Percentiles rank a stretch among this genome's conserved stretches.
phyloP scores from a whole-genome alignment of 2,113 vertebrate genomes.

The Laterallus jamaicensis region DNA sequence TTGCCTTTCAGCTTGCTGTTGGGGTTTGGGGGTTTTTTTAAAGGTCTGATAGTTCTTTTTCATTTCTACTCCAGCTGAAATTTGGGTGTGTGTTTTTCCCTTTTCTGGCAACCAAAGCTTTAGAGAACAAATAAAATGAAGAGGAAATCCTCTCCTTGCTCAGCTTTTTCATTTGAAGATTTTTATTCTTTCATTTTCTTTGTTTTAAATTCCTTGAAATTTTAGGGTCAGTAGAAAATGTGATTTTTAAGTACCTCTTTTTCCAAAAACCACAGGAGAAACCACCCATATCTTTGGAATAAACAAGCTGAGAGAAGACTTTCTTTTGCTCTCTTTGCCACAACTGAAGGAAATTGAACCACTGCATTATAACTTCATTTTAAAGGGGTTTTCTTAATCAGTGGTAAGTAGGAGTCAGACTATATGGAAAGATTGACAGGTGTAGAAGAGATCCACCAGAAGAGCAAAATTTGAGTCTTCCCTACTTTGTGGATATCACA shows the following conservation, averaged over 20 bases:
- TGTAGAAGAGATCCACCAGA: not conserved
- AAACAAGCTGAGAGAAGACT: constrained; percentile 8
- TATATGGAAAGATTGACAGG: not conserved
- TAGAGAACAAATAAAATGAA: constrained; percentile 18
- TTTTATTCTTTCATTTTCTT: not conserved
- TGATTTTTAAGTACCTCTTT: not conserved
- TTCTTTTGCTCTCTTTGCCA: not conserved
- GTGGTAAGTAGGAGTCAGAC: not conserved
- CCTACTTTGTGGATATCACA: not conserved
- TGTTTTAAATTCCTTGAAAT: not conserved
- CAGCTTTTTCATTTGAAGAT: not conserved
- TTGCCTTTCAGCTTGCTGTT: not conserved
- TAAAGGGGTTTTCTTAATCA: not conserved
- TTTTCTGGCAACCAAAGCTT: not conserved
- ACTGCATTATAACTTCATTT: not conserved
- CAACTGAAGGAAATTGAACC: not conserved
- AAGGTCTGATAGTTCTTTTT: not conserved
- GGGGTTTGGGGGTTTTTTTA: not conserved
- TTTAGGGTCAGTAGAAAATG: not conserved
- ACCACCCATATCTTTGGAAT: not conserved
- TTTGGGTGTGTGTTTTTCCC: not conserved
- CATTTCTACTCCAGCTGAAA: not conserved
- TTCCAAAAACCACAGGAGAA: not conserved
- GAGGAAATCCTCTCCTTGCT: not conserved
- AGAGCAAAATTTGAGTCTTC: not conserved